Evolutionary conservation across 2,113 vertebrate species (phyloP).

Genomic region (Vireo altiloquus): DNA sequence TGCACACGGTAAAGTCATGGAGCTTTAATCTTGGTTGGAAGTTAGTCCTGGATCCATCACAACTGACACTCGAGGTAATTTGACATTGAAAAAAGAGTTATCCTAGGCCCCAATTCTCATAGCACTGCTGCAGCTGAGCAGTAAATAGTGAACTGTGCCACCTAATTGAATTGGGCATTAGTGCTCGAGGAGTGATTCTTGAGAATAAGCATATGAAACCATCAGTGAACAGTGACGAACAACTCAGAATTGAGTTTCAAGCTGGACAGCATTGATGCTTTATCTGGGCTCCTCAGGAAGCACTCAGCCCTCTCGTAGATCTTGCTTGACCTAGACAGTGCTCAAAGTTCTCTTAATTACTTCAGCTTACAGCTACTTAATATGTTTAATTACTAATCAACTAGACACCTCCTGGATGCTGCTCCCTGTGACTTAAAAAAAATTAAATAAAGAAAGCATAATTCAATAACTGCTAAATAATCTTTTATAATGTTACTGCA

Average conservation of each 20-base stretch:
- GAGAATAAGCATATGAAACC: background rate
- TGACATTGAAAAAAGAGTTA: constrained; percentile 27
- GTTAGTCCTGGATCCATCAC: constrained; percentile 24
- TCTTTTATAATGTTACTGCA: constrained; percentile 57
- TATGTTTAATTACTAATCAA: constrained; percentile 68
- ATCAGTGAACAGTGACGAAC: background rate
- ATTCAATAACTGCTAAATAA: constrained; percentile 67
- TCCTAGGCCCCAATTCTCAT: background rate
- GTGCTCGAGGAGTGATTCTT: background rate
- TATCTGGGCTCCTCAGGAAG: background rate
- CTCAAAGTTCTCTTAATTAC: constrained; percentile 45
- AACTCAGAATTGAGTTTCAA: background rate
- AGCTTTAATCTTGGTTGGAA: background rate
- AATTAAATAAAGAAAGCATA: constrained; percentile 57
- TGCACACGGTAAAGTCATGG: background rate
- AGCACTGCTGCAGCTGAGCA: background rate
- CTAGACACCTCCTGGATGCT: constrained; percentile 61
- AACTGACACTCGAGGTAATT: background rate
- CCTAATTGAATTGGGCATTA: constrained; percentile 16
- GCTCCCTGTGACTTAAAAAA: constrained; percentile 59
- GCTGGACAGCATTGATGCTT: background rate
- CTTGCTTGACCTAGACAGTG: background rate
- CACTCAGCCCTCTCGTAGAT: background rate
- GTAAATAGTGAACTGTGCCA: background rate
- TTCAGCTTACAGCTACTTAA: constrained; percentile 49